Base-by-base conservation (phyloP, 2,113 vertebrate genomes). In the Terrapene triunguis region DNA sequence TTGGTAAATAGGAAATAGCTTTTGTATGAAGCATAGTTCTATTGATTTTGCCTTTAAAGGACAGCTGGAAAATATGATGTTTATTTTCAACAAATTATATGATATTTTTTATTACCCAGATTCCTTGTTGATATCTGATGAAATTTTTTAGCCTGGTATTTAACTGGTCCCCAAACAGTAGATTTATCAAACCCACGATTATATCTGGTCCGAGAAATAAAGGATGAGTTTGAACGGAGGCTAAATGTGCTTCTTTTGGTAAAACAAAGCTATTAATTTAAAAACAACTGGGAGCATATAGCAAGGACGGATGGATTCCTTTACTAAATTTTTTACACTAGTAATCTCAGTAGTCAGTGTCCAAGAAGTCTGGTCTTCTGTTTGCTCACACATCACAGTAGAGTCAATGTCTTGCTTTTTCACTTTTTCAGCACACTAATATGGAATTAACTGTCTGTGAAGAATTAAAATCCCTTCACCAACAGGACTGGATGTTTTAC, bases 81-180 rank as follows among this genome's bases (percentile, higher is more conserved):
- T 83, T 9, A 87, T 91, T 92, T 65, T 59, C 53, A 86, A 38
- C 74, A 89, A 79, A 80, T 72, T 84, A 51, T 50, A 17, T 44
- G 53, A 72, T 69, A 38, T 38, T 72, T 87, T 84, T 94, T 95
- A 89, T 54, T 65, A 8, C 42, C 14, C 65, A 80, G 38, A 25
- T 90, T 91, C 11, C 8, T 0, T 0, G 47, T 91, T 95, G 53
- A 35, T 59, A 82, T 81, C 57, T 96, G 3, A 80, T 82, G 35
- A 78, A 19, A 44, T 57, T 89, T 91, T 93, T 51, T 51, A 91
- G 74, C 25, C 42, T 78, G 55, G 87, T 91, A 94, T n/a, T 94
- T 78, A 74, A 3, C 35, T 8, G 81, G 62, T 47, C 88, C 50
- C 48, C 91, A 50, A 94, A 44, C 16, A 89, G 47, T 1, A 74